phyloP scores from a whole-genome alignment of 2,797 vertebrate genomes.

The Eremophila alpestris region DNA sequence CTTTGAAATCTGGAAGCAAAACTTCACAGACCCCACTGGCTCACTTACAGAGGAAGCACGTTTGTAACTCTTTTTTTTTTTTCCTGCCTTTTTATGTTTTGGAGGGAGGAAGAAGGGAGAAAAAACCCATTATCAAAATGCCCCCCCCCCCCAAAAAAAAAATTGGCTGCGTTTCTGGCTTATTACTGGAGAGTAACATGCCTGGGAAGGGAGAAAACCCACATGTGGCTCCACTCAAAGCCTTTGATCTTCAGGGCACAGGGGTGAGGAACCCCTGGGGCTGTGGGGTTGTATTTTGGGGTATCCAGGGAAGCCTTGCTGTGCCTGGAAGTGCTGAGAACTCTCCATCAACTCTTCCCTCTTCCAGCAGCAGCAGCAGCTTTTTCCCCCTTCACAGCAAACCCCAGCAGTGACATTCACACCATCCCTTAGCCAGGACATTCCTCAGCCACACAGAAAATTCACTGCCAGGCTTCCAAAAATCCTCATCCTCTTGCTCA shows the following conservation, averaged over 20 bases:
- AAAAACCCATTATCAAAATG: neutral
- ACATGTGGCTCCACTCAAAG: neutral
- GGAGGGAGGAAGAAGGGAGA: neutral
- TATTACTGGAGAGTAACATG: neutral
- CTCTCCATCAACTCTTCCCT: fast-evolving
- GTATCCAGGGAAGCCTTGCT: neutral
- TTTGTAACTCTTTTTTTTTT: neutral
- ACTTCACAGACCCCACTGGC: neutral
- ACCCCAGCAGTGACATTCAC: neutral
- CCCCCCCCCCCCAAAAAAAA: neutral
- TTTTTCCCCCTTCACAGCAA: neutral
- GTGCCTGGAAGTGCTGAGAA: neutral
- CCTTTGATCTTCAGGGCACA: neutral
- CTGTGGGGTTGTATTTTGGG: neutral
- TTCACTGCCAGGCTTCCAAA: neutral
- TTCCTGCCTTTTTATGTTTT: conserved; percentile 25
- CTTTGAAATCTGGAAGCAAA: conserved; percentile 26
- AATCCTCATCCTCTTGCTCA: neutral
- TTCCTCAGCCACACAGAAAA: neutral
- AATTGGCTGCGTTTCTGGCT: neutral
- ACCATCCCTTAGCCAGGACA: neutral
- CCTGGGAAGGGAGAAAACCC: neutral
- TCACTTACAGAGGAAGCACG: neutral
- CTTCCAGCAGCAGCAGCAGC: neutral
- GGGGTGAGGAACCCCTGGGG: neutral